Base-by-base conservation (phyloP, 2,888 invertebrate species). In the Ochlodes sylvanus region DNA sequence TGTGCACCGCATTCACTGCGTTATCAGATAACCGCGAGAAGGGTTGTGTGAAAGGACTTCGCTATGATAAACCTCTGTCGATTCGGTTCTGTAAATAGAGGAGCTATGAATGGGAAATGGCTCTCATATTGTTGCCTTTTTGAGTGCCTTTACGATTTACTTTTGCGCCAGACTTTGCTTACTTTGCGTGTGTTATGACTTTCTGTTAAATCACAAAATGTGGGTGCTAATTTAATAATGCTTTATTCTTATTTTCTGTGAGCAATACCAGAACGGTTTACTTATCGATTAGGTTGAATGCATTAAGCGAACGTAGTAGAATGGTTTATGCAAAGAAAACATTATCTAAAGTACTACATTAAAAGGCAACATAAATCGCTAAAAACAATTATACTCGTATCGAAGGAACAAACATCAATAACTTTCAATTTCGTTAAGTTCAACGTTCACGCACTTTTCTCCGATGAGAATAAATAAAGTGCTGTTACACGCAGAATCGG, bases 11-110 rank as follows among this genome's bases (percentile, higher is more conserved):
- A 90, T 93, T 92, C 92, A 91, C 75, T 71, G 76, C 79, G 82
- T 88, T 92, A 93, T 93, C 92, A 85, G 92, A 92, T 93, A 92
- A 87, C 83, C 75, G 76, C 76, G 77, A 81, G 85, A 88, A 89
- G 91, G 92, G 92, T 89, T 82, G 84, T 77, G 77, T 91, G 90
- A 90, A 90, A 88, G 84, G 88, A 85, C 84, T 83, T 75, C 73
- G 71, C 77, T 72, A 68, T 88, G 89, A 90, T 90, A 90, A 87
- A 89, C 82, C 84, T 85, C 80, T 87, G 88, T 89, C 90, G 88
- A 91, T 88, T 90, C 84, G 88, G 85, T 86, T 83, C 83, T 84
- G 87, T 85, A 87, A 88, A 88, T 90, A 87, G 82, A 81, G 81
- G 81, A 76, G 82, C 87, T 85, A 85, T 91, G 87, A 88, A 89